Conservation (phyloP, 2,113 vertebrate genomes). For the Rhinolophus sinicus region DNA sequence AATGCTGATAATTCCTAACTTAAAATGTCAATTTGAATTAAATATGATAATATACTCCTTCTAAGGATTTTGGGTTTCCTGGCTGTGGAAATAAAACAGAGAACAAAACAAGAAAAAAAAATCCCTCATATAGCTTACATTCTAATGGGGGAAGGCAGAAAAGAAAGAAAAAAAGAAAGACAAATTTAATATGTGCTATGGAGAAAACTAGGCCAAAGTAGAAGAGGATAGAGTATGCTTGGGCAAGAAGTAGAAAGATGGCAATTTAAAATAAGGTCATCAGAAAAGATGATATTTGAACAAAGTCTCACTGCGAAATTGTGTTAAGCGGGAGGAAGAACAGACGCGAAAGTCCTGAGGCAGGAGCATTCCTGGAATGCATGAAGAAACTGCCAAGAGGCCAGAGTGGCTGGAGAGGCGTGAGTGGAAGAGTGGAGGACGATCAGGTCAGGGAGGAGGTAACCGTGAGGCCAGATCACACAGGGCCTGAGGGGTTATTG, state of each 20-base stretch:
- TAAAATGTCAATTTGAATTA: background rate
- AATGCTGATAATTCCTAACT: background rate
- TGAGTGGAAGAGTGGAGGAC: background rate
- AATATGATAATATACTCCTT: background rate
- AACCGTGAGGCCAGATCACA: background rate
- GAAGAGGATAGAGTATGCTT: background rate
- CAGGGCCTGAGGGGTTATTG: background rate
- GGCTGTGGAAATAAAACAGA: background rate
- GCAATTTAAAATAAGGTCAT: background rate
- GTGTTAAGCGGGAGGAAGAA: background rate
- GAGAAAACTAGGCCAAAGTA: background rate
- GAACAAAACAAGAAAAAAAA: constrained; percentile 20
- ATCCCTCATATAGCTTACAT: background rate
- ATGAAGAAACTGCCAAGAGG: background rate
- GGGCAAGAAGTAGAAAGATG: background rate
- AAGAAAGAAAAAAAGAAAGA: background rate
- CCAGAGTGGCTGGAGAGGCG: background rate
- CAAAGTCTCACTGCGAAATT: background rate
- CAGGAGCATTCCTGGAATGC: background rate
- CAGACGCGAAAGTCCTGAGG: background rate
- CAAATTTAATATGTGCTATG: background rate
- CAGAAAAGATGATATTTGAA: background rate
- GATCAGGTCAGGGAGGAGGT: background rate
- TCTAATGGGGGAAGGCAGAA: background rate
- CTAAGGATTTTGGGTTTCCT: constrained; percentile 2